Percentiles rank a stretch among this genome's conserved stretches.
Evolutionary conservation across 2,888 invertebrate species (phyloP).

Genomic region (Rugalucina vietnamica): DNA sequence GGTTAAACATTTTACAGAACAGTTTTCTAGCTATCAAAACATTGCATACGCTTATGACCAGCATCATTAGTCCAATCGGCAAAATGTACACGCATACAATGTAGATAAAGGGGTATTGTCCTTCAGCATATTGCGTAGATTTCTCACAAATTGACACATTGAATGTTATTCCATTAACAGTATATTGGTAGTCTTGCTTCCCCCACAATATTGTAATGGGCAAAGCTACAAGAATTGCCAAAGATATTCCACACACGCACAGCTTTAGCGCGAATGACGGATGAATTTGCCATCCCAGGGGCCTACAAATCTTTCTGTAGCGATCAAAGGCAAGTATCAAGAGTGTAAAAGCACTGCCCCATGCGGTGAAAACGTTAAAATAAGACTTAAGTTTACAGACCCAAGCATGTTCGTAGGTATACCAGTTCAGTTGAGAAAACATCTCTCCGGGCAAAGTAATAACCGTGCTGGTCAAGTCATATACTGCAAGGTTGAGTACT

Average conservation of each 20-base stretch:
- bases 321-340: conserved; percentile 51
- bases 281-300: conserved; percentile 51
- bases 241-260: conserved; percentile 10
- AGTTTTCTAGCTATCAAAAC: conserved; percentile 37
- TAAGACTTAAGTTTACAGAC: conserved; percentile 50
- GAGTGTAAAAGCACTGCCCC: conserved; percentile 47
- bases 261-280: conserved; percentile 37
- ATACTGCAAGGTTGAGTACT: conserved; percentile 38
- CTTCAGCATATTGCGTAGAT: conserved; percentile 31
- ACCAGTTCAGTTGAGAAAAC: conserved; percentile 54
- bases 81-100: conserved; percentile 45
- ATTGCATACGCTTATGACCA: conserved; percentile 35
- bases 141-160: conserved; percentile 56
- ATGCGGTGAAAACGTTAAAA: conserved; percentile 49
- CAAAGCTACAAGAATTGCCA: conserved; percentile 30
- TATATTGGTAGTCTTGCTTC: conserved; percentile 41
- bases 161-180: neutral
- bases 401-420: conserved; percentile 39
- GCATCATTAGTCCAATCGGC: conserved; percentile 44
- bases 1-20: conserved; percentile 21
- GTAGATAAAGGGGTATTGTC: conserved; percentile 41
- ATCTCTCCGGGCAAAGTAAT: conserved; percentile 56
- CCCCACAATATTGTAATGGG: conserved; percentile 52
- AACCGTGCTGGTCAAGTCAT: conserved; percentile 51
- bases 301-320: conserved; percentile 49